These are phyloP conservation scores for Drosophila rubida DNA, from an alignment of 2,888 invertebrate genomes.

Conservation along the genomic window DNA sequence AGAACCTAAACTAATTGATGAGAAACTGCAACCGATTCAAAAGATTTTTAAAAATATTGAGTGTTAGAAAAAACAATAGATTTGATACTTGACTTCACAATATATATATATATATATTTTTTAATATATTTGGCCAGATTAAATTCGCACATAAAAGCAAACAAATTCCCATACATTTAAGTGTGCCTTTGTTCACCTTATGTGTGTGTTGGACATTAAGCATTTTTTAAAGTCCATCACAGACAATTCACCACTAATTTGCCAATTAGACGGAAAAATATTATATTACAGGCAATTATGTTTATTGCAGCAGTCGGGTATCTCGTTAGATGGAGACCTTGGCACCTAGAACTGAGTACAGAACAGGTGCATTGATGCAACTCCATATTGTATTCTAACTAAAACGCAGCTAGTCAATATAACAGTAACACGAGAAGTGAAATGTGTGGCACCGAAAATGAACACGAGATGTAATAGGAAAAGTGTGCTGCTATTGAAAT, in stretches of 20 bases:
- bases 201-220: neutral
- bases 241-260: conserved; percentile 12
- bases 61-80: neutral
- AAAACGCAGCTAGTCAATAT: conserved; percentile 21
- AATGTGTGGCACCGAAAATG: conserved; percentile 18
- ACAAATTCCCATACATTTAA: conserved; percentile 1
- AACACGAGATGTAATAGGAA: conserved; percentile 27
- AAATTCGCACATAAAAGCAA: conserved; percentile 1
- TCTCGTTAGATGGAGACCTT: conserved; percentile 35
- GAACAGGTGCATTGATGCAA: conserved; percentile 16
- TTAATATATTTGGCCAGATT: neutral
- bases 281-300: conserved; percentile 38
- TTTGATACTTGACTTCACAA: neutral
- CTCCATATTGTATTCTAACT: conserved; percentile 4
- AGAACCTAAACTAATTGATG: neutral
- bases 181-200: neutral
- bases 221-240: conserved; percentile 1
- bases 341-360: conserved; percentile 3
- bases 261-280: conserved; percentile 21
- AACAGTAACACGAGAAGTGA: conserved; percentile 48
- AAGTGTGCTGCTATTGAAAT: conserved; percentile 8
- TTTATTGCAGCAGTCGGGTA: conserved; percentile 20
- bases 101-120: neutral
- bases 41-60: neutral
- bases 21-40: neutral